Evolutionary conservation across 2,888 invertebrate species (phyloP), one percentile per base, ranked within the genome.

Genomic region (Copidosoma aretas): DNA sequence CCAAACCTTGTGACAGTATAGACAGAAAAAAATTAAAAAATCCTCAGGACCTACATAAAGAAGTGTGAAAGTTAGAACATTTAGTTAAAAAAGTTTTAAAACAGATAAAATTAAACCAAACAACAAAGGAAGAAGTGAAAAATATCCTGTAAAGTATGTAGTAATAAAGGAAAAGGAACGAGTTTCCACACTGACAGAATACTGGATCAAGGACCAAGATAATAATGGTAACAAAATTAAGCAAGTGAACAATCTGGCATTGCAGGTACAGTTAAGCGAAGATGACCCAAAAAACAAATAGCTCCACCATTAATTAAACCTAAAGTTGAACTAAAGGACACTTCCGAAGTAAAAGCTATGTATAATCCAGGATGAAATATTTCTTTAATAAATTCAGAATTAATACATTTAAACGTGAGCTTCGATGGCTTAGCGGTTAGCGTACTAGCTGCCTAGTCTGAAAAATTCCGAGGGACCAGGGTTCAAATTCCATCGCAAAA

Each of bases 21-120:
- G 74, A 76, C 54, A 68, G 72, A 69, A 71, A 70, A 43, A 46
- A 61, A 46, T 56, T 73, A 41, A 14, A 73, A 53, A 53, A 74
- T 39, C 65, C 60, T 21, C 53, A 22, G 25, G 51, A 72, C 60
- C 24, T 73, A 69, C 58, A 61, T 39, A 67, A 72, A 71, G 77
- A 78, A 70, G 71, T 77, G 72, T 72, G 74, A 54, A 77, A 53
- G 63, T 73, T 75, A 68, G 74, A 79, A 76, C 67, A 43, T 25
- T 24, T 60, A 43, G n/a, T 53, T 54, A 41, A 56, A 25, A 70
- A 53, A 70, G 67, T 65, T 72, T 66, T 64, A n/a, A 61, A 46
- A 63, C 41, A 51, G 58, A 1, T 86, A 86, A 81, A 46, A 43
- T 8, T n/a, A 53, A 19, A 14, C 22, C 41, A 43, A 49, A 25